Evolutionary conservation across 23 tunicate genomes (phyloP), one percentile per base, ranked within the genome.

Genomic region (Phallusia fumigata): DNA sequence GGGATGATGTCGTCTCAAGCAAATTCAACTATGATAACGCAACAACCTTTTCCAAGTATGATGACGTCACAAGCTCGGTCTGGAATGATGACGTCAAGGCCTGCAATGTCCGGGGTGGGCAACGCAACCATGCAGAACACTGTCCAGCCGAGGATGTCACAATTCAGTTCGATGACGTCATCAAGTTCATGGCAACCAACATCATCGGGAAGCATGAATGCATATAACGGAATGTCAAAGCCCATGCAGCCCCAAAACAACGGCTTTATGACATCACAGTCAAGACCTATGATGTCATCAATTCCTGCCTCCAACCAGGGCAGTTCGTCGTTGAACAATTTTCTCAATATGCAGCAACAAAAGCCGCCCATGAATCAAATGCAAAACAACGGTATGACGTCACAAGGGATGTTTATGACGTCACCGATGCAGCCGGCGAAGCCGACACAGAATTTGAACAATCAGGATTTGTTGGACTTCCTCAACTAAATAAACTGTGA

Each of bases 401-500:
- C 36, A 32, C 53, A 69, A 30, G 53, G 45, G 1, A 1, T 1
- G 2, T 84, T 72, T 18, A 49, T 74, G 82, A 77, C 58, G 69
- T 33, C 76, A 75, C 81, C 64, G 18, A 51, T 22, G 26, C 28
- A 58, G 0, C 32, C 73, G 69, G 3, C 69, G 13, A 58, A 58
- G 28, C 69, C 69, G 28, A 21, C 69, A 16, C 69, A 58, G 69
- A 75, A 81, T 33, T 78, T 90, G 35, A 86, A 73, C 53, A 73
- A 90, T 33, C 82, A 90, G 50, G 95, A 90, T 36, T 76, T 90
- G 80, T 78, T 90, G 36, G 95, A 90, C 33, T 90, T 90, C 69
- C 72, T 86, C 28, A 58, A 58, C 28, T 58, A 10, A 40, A 40
- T 10, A 40, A 40, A 40, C 47, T 40, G 47, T 40, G 47, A 40